phyloP scores from a whole-genome alignment of 2,113 vertebrate genomes.

The Monopterus albus region DNA sequence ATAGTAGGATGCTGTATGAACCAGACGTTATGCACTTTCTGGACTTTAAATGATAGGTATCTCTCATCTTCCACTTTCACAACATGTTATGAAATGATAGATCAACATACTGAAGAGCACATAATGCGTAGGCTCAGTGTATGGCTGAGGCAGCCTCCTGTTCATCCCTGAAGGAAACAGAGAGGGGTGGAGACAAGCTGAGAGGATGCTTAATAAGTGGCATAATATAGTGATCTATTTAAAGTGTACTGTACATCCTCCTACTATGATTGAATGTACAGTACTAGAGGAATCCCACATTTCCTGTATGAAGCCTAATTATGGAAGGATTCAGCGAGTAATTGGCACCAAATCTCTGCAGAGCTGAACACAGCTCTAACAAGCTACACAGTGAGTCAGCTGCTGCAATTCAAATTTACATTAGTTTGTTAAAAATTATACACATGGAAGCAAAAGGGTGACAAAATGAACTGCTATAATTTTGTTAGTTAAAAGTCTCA shows the following conservation, averaged over 20 bases:
- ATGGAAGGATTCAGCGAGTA: neutral
- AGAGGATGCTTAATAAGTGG: conserved; percentile 39
- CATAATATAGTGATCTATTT: conserved; percentile 36
- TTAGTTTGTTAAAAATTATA: no score
- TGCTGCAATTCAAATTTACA: neutral
- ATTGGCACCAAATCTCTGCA: neutral
- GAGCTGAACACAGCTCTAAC: neutral
- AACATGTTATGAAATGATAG: conserved; percentile 53
- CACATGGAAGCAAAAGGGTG: no score
- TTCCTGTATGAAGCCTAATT: conserved; percentile 2
- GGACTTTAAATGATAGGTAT: conserved; percentile 7
- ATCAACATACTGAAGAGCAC: conserved; percentile 40
- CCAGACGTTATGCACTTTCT: neutral
- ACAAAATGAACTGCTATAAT: no score
- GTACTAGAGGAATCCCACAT: conserved; percentile 8
- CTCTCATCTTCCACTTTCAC: conserved; percentile 33
- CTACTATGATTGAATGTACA: conserved; percentile 15
- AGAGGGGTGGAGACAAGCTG: conserved; percentile 9
- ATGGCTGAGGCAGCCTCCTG: conserved; percentile 54
- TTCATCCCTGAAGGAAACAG: conserved; percentile 48
- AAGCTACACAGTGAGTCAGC: neutral
- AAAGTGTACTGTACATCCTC: conserved; percentile 29
- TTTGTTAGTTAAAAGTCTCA: no score
- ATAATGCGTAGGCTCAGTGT: conserved; percentile 35
- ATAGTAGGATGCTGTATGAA: neutral